Percentiles rank a stretch among this genome's conserved stretches.
These are phyloP conservation scores for Trogon melanurus DNA, from an alignment of 2,113 vertebrate species.

Conservation along the genomic window DNA sequence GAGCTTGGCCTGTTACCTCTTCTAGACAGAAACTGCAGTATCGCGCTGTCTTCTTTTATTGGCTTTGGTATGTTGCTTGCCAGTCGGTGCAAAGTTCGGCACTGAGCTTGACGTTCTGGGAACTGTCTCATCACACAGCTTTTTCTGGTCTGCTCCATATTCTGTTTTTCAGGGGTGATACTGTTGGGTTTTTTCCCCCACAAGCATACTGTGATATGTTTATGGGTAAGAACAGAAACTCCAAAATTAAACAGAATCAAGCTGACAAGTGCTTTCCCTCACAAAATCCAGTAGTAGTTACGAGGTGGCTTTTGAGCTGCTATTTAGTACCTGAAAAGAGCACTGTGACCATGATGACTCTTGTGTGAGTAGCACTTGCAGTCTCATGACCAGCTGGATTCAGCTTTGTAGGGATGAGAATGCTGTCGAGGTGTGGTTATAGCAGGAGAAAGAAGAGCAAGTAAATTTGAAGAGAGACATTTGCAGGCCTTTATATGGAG, in stretches of 20 bases:
- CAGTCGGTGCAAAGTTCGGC: not conserved
- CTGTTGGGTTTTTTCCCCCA: not conserved
- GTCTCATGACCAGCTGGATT: not conserved
- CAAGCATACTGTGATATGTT: not conserved
- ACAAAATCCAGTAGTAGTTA: not conserved
- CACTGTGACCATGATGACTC: not conserved
- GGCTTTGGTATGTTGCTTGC: not conserved
- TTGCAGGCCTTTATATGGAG: not conserved
- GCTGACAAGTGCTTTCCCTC: not conserved
- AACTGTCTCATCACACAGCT: not conserved
- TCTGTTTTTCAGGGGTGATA: not conserved
- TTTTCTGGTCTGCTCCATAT: not conserved
- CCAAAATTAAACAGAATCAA: not conserved
- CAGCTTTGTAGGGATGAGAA: not conserved
- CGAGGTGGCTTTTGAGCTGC: not conserved
- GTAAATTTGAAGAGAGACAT: not conserved
- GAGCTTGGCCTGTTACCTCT: not conserved
- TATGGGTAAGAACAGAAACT: not conserved
- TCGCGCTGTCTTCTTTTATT: not conserved
- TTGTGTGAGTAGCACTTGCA: not conserved
- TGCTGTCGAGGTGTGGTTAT: not conserved
- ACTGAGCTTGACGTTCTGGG: not conserved
- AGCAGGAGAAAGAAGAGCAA: not conserved
- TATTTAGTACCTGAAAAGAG: not conserved
- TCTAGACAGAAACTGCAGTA: fast-evolving